Conservation (phyloP, 2,888 invertebrate species). For the Parelbella ahira region DNA sequence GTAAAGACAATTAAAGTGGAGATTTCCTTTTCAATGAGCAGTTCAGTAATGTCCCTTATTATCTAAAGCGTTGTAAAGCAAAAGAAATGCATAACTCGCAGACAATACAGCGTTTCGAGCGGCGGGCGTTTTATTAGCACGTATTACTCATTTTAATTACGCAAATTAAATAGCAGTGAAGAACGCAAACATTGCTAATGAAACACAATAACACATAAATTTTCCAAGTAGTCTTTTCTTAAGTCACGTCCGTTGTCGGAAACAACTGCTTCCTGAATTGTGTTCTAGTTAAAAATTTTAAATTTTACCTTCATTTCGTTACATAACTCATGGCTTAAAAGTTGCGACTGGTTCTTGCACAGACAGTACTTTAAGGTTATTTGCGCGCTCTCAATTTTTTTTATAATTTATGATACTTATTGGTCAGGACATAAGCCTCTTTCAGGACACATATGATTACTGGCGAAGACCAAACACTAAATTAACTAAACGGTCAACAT, state of each 20-base stretch:
- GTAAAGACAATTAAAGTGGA: too few species aligned
- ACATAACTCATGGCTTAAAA: conserved; percentile 33
- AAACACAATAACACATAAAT: conserved; percentile 35
- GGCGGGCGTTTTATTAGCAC: conserved; percentile 19
- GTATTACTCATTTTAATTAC: conserved; percentile 22
- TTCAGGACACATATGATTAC: too few species aligned
- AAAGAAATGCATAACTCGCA: conserved; percentile 7
- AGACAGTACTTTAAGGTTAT: conserved; percentile 29
- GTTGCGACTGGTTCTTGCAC: conserved; percentile 26
- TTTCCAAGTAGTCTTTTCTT: conserved; percentile 41
- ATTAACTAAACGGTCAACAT: too few species aligned
- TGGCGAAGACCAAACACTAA: too few species aligned
- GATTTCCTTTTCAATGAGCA: too few species aligned
- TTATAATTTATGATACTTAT: conserved; percentile 1
- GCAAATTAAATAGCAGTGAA: conserved; percentile 24
- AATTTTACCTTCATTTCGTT: conserved; percentile 43
- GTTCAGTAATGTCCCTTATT: not conserved
- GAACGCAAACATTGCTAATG: conserved; percentile 28
- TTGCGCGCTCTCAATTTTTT: conserved; percentile 25
- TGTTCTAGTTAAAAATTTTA: conserved; percentile 52
- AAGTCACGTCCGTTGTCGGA: conserved; percentile 60
- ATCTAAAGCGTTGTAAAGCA: not conserved
- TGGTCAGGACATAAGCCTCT: not conserved
- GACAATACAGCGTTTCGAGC: conserved; percentile 13
- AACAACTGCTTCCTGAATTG: conserved; percentile 64